Evolutionary conservation across 2,797 vertebrate genomes (phyloP), one percentile per base, ranked within the genome.

Genomic region (Enoplosus armatus): DNA sequence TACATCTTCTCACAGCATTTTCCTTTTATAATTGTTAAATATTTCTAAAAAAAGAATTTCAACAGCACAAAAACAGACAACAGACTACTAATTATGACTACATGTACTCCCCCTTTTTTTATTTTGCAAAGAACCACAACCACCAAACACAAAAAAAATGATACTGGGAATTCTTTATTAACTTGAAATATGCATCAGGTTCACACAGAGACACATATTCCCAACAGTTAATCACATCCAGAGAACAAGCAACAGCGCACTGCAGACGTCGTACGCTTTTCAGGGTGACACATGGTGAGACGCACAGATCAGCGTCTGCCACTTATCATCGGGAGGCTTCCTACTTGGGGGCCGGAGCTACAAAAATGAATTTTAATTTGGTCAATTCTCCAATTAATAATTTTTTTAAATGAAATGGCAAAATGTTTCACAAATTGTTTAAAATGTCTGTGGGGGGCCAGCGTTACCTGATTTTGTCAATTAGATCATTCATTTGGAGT

Each of bases 151-250:
- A 83, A 35, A 55, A 83, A 35, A 55, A 7, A 20, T 54, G 20
- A 81, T 90, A 86, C 58, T 80, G 66, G 61, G 54, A 81, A 65
- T 71, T 47, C 22, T 91, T 93, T 93, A 92, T 85, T 93, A 48
- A 55, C 53, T n/a, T 41, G 85, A 83, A 83, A 76, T 29, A 80
- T 78, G 47, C 18, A 66, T 70, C 68, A 41, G 45, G 64, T 83
- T 72, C n/a, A 60, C 7, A 75, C 35, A 80, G 24, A 5, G 59
- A 79, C 31, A 79, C 79, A 77, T 67, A 45, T 66, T 75, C 45
- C 53, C 62, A 47, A 61, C 74, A 74, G 41, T 82, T 80, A 4
- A 66, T 75, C 41, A 63, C 79, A 86, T 90, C 90, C 87, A 84
- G 82, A 84, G 12, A 81, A 55, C 20, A 50, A 73, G 50, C 71